A percentile compares a stretch with the other conserved stretches of the same genome.
Evolutionary conservation across 2,888 invertebrate genomes (phyloP).

Genomic region (Amaurobius ferox): DNA sequence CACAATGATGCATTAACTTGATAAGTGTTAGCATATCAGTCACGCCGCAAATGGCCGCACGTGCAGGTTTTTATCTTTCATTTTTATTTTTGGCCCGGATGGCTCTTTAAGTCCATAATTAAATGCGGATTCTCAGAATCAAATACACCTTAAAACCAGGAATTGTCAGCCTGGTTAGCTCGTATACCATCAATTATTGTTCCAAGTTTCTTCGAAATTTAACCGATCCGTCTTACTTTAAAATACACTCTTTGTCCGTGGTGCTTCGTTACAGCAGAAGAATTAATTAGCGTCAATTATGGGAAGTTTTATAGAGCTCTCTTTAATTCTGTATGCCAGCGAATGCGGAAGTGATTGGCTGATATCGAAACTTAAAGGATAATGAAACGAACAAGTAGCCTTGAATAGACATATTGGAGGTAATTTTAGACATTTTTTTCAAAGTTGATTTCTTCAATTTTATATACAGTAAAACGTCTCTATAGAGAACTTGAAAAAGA

Average conservation of each 20-base stretch:
- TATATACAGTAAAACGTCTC: too few relatives aligned
- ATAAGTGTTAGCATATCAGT: not conserved
- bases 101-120: not conserved
- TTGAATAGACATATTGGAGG: too few relatives aligned
- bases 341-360: not conserved
- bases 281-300: not conserved
- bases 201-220: not conserved
- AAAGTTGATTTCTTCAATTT: too few relatives aligned
- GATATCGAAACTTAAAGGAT: too few relatives aligned
- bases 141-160: not conserved
- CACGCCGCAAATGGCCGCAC: not conserved
- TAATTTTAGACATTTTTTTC: too few relatives aligned
- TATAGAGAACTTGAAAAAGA: too few relatives aligned
- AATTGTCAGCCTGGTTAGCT: not conserved
- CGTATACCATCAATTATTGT: not conserved
- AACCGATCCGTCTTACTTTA: slow-evolving; percentile 4
- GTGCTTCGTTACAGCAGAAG: not conserved
- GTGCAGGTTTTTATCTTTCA: not conserved
- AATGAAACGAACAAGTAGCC: too few relatives aligned
- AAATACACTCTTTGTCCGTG: slow-evolving; percentile 7
- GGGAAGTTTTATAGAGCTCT: not conserved
- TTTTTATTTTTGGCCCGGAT: not conserved
- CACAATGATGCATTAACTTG: not conserved
- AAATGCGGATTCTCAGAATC: not conserved
- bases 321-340: not conserved